Percentiles rank a stretch among this genome's conserved stretches.
Evolutionary conservation across 1,140 invertebrate species (phyloP).

Genomic region (Chironomus tepperi): DNA sequence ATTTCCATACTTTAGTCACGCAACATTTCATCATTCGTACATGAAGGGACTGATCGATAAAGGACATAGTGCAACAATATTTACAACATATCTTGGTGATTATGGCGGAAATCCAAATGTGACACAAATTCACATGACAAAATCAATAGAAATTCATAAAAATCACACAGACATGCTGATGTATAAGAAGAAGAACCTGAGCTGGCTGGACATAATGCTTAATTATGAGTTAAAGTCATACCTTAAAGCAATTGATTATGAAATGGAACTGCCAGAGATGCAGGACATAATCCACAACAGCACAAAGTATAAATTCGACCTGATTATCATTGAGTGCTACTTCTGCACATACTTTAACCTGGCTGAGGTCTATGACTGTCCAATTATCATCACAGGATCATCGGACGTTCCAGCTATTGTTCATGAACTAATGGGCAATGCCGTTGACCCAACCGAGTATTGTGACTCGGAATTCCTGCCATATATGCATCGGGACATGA

Average conservation of each 20-base stretch:
- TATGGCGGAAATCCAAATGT: background rate
- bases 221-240: background rate
- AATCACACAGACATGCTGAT: background rate
- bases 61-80: background rate
- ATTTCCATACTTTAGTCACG: background rate
- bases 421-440: background rate
- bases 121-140: background rate
- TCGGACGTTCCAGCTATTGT: background rate
- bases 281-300: background rate
- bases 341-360: background rate
- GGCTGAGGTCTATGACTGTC: background rate
- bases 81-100: background rate
- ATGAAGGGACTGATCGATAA: background rate
- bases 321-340: background rate
- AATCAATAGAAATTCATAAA: background rate
- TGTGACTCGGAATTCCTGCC: background rate
- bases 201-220: background rate
- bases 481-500: background rate
- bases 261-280: background rate
- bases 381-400: background rate
- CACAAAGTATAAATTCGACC: background rate
- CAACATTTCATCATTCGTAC: background rate
- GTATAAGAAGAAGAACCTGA: background rate
- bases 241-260: background rate
- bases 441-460: background rate